Percentiles rank a stretch among this genome's conserved stretches.
phyloP scores from a whole-genome alignment of 2,797 vertebrate species.

The Gouania willdenowi region DNA sequence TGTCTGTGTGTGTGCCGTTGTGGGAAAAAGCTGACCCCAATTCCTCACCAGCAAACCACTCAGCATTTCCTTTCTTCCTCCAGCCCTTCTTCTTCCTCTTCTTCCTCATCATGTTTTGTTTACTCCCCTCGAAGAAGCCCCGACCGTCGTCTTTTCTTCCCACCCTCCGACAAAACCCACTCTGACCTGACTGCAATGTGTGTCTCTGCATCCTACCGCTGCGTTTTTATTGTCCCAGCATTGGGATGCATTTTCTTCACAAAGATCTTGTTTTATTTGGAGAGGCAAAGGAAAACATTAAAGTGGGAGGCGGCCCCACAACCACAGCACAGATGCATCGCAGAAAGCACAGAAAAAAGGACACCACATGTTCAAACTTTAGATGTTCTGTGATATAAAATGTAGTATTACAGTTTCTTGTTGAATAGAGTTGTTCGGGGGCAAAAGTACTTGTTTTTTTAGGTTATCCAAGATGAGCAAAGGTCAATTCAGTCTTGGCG shows the following conservation, averaged over 20 bases:
- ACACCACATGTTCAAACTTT: slow-evolving; percentile 24
- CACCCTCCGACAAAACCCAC: slow-evolving; percentile 30
- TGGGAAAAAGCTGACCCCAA: slow-evolving; percentile 82
- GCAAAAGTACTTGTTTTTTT: slow-evolving; percentile 14
- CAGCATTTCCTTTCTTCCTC: slow-evolving; percentile 46
- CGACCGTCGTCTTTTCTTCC: slow-evolving; percentile 11
- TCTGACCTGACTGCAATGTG: slow-evolving; percentile 56
- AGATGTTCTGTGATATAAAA: slow-evolving; percentile 16
- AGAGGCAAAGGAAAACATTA: slow-evolving; percentile 62
- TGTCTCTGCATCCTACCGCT: slow-evolving; percentile 51
- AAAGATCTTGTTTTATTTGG: slow-evolving; percentile 70
- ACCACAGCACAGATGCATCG: slow-evolving; percentile 61
- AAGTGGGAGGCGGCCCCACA: slow-evolving; percentile 48
- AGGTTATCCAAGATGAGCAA: slow-evolving; percentile 5
- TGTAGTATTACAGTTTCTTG: background rate
- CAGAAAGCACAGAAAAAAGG: slow-evolving; percentile 31
- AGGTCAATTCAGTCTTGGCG: slow-evolving; percentile 29
- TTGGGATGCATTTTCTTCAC: slow-evolving; percentile 52
- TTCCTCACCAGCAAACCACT: slow-evolving; percentile 53
- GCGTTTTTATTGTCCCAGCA: slow-evolving; percentile 68
- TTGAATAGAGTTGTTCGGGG: slow-evolving; percentile 7
- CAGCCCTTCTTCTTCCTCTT: slow-evolving; percentile 11
- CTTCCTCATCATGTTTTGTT: slow-evolving; percentile 69
- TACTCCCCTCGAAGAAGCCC: slow-evolving; percentile 62
- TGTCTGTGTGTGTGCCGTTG: slow-evolving; percentile 39